Conservation (phyloP, 1,140 invertebrate genomes). For the Bombus sibiricus region DNA sequence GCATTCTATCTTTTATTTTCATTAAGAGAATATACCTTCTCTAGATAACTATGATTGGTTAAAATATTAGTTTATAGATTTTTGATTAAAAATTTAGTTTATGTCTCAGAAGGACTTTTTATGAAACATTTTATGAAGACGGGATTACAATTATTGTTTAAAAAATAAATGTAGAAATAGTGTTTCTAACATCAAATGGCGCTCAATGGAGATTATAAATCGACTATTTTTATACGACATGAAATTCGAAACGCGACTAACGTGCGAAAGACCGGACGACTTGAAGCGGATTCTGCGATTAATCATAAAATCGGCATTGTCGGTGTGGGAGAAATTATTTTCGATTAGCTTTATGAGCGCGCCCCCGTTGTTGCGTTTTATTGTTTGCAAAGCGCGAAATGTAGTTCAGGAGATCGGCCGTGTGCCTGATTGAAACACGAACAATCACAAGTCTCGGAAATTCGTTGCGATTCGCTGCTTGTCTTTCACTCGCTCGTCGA, state of each 20-base stretch:
- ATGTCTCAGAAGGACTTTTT: not conserved
- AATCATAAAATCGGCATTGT: conserved; percentile 32
- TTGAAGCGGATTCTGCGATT: conserved; percentile 8
- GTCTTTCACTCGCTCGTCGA: not conserved
- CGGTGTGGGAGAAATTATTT: conserved; percentile 26
- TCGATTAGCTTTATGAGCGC: conserved; percentile 42
- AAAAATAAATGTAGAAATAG: not conserved
- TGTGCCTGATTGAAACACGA: conserved; percentile 8
- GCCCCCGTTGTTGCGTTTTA: conserved; percentile 14
- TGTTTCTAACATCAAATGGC: not conserved
- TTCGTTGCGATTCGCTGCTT: not conserved
- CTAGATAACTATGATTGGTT: too few relatives aligned
- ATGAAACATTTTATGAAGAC: not conserved
- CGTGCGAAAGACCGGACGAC: too few relatives aligned
- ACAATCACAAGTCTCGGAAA: conserved; percentile 3
- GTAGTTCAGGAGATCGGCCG: conserved; percentile 39
- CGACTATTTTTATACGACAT: not conserved
- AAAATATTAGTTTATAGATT: too few relatives aligned
- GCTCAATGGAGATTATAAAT: not conserved
- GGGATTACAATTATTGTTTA: not conserved
- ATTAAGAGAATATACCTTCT: not conserved
- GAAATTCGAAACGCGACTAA: conserved; percentile 7
- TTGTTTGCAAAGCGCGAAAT: conserved; percentile 49
- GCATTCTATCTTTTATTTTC: not conserved
- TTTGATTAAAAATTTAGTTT: too few relatives aligned